These are phyloP conservation scores for Gavia stellata DNA, from an alignment of 2,113 vertebrate genomes.

Conservation along the genomic window DNA sequence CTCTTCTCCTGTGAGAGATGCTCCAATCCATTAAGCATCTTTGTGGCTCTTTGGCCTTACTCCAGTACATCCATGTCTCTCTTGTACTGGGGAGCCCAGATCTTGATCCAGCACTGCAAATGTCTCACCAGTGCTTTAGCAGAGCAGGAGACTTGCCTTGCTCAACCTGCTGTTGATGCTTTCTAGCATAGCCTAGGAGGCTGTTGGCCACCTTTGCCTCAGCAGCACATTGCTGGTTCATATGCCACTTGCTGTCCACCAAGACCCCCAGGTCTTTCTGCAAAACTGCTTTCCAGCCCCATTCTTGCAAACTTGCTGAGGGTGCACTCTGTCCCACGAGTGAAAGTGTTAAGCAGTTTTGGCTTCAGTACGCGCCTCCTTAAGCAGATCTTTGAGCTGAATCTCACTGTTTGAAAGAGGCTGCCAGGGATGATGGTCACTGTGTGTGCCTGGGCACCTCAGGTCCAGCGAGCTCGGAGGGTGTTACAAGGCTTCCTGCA, in stretches of 20 bases:
- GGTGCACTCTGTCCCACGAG: neutral
- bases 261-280: neutral
- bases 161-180: neutral
- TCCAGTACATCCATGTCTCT: neutral
- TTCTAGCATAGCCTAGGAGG: neutral
- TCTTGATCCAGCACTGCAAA: neutral
- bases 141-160: neutral
- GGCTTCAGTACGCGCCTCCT: neutral
- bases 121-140: neutral
- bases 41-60: neutral
- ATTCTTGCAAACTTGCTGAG: neutral
- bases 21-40: neutral
- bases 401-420: neutral
- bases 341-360: neutral
- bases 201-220: neutral
- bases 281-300: neutral
- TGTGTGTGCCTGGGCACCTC: too few species aligned
- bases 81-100: neutral
- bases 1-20: neutral
- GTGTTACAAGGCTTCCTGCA: neutral
- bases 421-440: neutral
- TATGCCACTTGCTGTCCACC: neutral
- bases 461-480: neutral
- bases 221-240: neutral
- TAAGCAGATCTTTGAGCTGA: neutral